Percentiles rank a stretch among this genome's conserved stretches.
Conservation (phyloP, 1,140 invertebrate species). For the Ips typographus region DNA sequence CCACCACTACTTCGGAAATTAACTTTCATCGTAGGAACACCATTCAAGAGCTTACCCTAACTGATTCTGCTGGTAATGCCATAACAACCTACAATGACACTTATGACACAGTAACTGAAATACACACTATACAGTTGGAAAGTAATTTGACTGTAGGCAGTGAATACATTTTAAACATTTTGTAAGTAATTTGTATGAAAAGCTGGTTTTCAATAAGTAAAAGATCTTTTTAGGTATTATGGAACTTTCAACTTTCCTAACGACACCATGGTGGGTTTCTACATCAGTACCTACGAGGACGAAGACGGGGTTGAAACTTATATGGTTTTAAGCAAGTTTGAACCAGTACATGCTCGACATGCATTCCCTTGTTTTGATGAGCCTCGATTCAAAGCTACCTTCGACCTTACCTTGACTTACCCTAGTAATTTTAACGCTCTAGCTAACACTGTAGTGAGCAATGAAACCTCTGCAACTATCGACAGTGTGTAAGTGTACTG, state of each 20-base stretch:
- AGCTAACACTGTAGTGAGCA: background rate
- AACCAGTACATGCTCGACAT: constrained; percentile 26
- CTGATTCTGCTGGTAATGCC: background rate
- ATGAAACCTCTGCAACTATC: background rate
- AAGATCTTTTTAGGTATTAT: constrained; percentile 13
- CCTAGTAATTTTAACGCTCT: constrained; percentile 9
- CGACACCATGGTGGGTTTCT: constrained; percentile 70
- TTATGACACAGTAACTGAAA: constrained; percentile 15
- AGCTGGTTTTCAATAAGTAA: background rate
- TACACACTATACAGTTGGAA: constrained; percentile 2
- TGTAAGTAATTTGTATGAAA: background rate
- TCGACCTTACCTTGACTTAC: constrained; percentile 23
- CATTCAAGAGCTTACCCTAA: background rate
- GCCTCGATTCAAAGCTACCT: constrained; percentile 31
- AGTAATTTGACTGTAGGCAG: background rate
- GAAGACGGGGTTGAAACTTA: constrained; percentile 50
- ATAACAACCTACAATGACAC: background rate
- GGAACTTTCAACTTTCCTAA: constrained; percentile 7
- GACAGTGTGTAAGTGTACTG: background rate
- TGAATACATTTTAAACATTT: constrained; percentile 8
- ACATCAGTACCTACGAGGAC: constrained; percentile 70
- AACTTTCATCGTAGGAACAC: background rate
- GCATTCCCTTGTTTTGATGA: constrained; percentile 35
- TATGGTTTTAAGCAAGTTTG: constrained; percentile 37
- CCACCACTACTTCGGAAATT: background rate